A percentile compares a stretch with the other conserved stretches of the same genome.
Conservation (phyloP, 1,140 invertebrate genomes). For the Diabrotica virgifera region DNA sequence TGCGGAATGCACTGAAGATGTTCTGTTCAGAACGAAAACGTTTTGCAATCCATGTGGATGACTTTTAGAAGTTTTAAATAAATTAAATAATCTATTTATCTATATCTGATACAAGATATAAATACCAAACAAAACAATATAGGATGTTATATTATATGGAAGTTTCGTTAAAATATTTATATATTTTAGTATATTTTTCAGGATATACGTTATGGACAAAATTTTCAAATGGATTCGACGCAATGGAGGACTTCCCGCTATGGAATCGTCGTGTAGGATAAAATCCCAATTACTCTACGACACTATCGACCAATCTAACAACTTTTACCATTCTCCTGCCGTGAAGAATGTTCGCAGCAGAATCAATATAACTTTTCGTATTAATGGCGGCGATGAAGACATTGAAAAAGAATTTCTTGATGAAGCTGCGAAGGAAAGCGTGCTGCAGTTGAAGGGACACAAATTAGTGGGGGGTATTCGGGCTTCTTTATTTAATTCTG, state of each 20-base stretch:
- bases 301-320: constrained; percentile 81
- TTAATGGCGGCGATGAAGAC: constrained; percentile 63
- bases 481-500: constrained; percentile 92
- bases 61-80: no score
- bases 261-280: constrained; percentile 65
- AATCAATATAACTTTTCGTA: constrained; percentile 92
- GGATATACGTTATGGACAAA: constrained; percentile 87
- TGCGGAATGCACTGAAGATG: no score
- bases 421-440: constrained; percentile 69
- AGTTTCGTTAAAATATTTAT: no score
- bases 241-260: constrained; percentile 78
- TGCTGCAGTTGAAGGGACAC: constrained; percentile 94
- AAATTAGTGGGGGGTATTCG: constrained; percentile 92
- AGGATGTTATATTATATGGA: no score
- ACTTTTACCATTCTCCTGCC: constrained; percentile 83
- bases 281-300: constrained; percentile 85
- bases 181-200: constrained; percentile 50
- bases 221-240: constrained; percentile 90
- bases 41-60: no score
- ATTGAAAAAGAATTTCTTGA: constrained; percentile 86
- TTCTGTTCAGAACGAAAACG: no score
- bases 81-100: no score
- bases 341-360: constrained; percentile 64
- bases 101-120: no score
- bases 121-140: no score